Evolutionary conservation across 35 echinoderm and acorn worm genomes (phyloP).

Genomic region (Ptychodera flava): DNA sequence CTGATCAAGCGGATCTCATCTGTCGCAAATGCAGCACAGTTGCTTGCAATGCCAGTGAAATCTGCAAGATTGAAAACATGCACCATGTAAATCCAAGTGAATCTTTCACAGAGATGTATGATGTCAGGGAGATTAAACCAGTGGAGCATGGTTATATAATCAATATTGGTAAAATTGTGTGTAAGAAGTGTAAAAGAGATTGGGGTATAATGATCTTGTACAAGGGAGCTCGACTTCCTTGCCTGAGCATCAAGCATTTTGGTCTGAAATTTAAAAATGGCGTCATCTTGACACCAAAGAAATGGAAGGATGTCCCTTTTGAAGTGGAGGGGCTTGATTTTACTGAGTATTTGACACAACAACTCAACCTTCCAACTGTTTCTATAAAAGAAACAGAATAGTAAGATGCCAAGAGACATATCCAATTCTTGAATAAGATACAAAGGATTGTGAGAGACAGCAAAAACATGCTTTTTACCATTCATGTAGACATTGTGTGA

Average conservation of each 20-base stretch:
- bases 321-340: not conserved
- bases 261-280: slow-evolving; percentile 4
- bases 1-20: not conserved
- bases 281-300: not conserved
- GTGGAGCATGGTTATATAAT: not conserved
- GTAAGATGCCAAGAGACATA: no score
- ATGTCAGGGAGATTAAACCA: not conserved
- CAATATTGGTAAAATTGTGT: slow-evolving; percentile 6
- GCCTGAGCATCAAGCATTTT: slow-evolving; percentile 21
- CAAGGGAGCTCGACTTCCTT: slow-evolving; percentile 1
- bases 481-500: no score
- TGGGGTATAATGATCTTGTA: slow-evolving; percentile 31
- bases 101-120: not conserved
- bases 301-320: slow-evolving; percentile 37
- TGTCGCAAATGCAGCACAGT: slow-evolving; percentile 34
- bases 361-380: not conserved
- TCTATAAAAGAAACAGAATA: not conserved
- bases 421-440: no score
- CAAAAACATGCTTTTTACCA: no score
- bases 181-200: slow-evolving; percentile 22
- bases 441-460: no score
- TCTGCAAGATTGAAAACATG: slow-evolving; percentile 24
- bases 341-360: not conserved
- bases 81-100: slow-evolving; percentile 35
- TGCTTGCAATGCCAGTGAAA: slow-evolving; percentile 33